Percentiles rank a stretch among this genome's conserved stretches.
These are phyloP conservation scores for Trachymyrmex cornetzi DNA, from an alignment of 1,140 invertebrate genomes.

Conservation along the genomic window DNA sequence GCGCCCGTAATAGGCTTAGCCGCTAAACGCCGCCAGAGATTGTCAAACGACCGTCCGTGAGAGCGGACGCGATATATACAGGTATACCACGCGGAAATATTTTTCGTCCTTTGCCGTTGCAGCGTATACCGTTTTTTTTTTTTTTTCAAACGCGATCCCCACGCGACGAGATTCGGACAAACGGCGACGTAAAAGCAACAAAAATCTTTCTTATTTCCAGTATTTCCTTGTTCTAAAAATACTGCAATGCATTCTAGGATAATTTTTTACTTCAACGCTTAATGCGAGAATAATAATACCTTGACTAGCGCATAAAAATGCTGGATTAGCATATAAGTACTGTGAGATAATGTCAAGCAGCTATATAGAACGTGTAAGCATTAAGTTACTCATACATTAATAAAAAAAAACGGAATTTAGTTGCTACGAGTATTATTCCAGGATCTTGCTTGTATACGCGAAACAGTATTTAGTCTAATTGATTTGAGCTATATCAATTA, in stretches of 20 bases:
- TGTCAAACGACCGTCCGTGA: conserved; percentile 49
- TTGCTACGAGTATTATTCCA: neutral
- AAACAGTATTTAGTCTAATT: conserved; percentile 39
- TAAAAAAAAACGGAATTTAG: conserved; percentile 15
- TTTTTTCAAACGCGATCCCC: neutral
- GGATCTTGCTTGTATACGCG: neutral
- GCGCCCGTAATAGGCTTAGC: conserved; percentile 51
- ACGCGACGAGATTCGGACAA: neutral
- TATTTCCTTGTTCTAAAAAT: conserved; percentile 3
- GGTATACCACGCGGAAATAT: conserved; percentile 15
- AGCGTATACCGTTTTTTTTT: neutral
- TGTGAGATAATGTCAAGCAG: neutral
- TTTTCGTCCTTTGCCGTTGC: conserved; percentile 52
- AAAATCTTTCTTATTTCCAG: neutral
- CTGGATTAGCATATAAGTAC: neutral
- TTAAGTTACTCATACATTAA: conserved; percentile 19
- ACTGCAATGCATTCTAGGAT: neutral
- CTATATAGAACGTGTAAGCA: neutral
- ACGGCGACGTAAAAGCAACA: neutral
- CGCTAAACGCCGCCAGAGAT: conserved; percentile 56
- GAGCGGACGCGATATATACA: conserved; percentile 8
- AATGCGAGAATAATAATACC: conserved; percentile 48
- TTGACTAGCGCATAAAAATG: neutral
- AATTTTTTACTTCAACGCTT: neutral
- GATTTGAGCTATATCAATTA: conserved; percentile 55